phyloP scores from a whole-genome alignment of 2,888 invertebrate genomes.

The Antheraea yamamai region DNA sequence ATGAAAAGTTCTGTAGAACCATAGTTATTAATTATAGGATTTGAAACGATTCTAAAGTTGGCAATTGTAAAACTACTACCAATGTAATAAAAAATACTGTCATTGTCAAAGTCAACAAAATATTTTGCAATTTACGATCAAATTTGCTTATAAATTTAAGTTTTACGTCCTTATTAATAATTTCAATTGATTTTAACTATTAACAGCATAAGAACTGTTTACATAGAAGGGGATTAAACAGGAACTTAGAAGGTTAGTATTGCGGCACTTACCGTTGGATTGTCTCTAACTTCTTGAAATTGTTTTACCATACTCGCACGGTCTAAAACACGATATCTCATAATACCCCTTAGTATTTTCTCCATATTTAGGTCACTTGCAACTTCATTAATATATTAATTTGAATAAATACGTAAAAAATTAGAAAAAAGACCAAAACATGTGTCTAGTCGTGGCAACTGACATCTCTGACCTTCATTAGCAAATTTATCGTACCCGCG shows the following conservation, averaged over 20 bases:
- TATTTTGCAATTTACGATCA: constrained; percentile 12
- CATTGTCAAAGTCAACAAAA: constrained; percentile 19
- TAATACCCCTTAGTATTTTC: constrained; percentile 93
- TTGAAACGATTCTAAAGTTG: neutral
- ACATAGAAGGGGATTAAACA: neutral
- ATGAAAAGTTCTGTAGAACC: neutral
- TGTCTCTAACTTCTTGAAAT: constrained; percentile 93
- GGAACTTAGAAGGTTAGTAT: constrained; percentile 41
- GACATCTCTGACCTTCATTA: constrained; percentile 75
- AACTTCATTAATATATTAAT: constrained; percentile 27
- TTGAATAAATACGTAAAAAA: constrained; percentile 20
- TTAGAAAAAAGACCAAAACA: constrained; percentile 24
- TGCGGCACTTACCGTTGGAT: constrained; percentile 88
- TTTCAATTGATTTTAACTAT: neutral
- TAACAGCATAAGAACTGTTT: neutral
- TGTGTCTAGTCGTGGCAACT: constrained; percentile 40
- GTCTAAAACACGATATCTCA: constrained; percentile 92
- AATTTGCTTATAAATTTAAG: constrained; percentile 10
- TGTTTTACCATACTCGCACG: constrained; percentile 95
- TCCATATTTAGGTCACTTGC: constrained; percentile 83
- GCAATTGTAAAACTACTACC: neutral
- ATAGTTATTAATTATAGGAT: too few relatives aligned
- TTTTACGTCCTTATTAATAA: neutral
- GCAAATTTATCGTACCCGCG: constrained; percentile 62
- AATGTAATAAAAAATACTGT: constrained; percentile 11